Base-by-base conservation (phyloP, 2,113 vertebrate species). In the Corvus cornix region DNA sequence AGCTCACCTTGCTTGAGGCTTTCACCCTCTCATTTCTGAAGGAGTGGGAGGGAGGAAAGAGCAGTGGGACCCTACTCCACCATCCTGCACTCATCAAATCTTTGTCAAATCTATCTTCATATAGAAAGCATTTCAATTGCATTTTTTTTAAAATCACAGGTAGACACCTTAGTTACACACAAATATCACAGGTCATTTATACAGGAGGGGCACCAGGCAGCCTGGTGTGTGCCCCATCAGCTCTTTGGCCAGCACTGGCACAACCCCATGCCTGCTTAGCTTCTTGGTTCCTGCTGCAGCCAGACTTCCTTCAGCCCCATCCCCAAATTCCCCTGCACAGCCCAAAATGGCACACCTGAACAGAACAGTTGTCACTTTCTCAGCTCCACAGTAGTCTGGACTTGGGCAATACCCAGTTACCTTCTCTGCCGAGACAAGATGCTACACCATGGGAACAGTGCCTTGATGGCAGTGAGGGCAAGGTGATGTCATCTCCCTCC, bases 351-450 rank as follows among this genome's bases (percentile, higher is more conserved):
- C 14, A 27, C 0, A 7, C 15, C 26, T 43, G 78, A 62, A 69
- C 1, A 1, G 77, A 37, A 62, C 37, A 58, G 51, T 0, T 22
- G 21, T 49, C 23, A 15, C 31, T 44, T 74, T 73, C 60, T 48
- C 56, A 37, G 37, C 60, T 74, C 51, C 55, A 14, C 22, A 37
- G 11, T 46, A 3, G 12, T 30, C 24, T 2, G 6, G 35, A 35
- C 41, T 24, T 6, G 10, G 27, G 30, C 1, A 0, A 64, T n/a
- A 37, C 10, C 22, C 2, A 7, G 16, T 28, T 39, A 64, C 33
- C 30, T 66, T 28, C 44, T 60, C 51, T 74, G 67, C 49, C 0
- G 3, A 79, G 20, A 33, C 11, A 16, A 37, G n/a, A 62, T 15
- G 15, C 43, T 31, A 17, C 2, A 0, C 52, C 3, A 17, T 35